A percentile compares a stretch with the other conserved stretches of the same genome.
Conservation (phyloP, 1,140 invertebrate species). For the Microplitis mediator region DNA sequence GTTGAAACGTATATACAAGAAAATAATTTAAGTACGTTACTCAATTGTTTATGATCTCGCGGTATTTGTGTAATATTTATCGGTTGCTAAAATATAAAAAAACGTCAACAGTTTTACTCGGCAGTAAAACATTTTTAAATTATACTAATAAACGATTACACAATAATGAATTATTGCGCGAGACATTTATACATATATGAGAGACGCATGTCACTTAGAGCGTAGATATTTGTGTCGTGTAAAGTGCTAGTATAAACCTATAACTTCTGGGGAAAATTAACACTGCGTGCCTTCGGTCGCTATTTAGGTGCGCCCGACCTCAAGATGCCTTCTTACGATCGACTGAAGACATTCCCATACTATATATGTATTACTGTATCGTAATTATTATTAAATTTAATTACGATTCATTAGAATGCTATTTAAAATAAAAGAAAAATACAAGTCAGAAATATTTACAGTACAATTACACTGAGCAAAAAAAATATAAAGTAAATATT, state of each 20-base stretch:
- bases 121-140: neutral
- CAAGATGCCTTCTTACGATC: constrained; percentile 23
- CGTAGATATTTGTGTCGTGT: neutral
- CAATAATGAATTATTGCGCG: constrained; percentile 8
- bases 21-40: no score
- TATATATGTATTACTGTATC: no score
- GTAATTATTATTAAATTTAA: no score
- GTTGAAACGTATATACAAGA: no score
- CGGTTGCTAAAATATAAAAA: no score
- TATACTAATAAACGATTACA: constrained; percentile 9
- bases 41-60: neutral
- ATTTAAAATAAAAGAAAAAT: no score
- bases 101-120: neutral
- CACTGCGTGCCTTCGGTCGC: neutral
- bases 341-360: neutral
- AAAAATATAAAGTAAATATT: no score
- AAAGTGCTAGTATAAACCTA: constrained; percentile 6
- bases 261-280: constrained; percentile 13
- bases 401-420: no score
- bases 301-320: constrained; percentile 30
- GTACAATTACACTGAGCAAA: no score
- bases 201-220: constrained; percentile 16
- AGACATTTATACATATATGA: neutral
- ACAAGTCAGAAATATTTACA: no score
- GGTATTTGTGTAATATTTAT: no score